Percentiles rank a stretch among this genome's conserved stretches.
Evolutionary conservation across 2,888 invertebrate genomes (phyloP).

Genomic region (Pocota personata): DNA sequence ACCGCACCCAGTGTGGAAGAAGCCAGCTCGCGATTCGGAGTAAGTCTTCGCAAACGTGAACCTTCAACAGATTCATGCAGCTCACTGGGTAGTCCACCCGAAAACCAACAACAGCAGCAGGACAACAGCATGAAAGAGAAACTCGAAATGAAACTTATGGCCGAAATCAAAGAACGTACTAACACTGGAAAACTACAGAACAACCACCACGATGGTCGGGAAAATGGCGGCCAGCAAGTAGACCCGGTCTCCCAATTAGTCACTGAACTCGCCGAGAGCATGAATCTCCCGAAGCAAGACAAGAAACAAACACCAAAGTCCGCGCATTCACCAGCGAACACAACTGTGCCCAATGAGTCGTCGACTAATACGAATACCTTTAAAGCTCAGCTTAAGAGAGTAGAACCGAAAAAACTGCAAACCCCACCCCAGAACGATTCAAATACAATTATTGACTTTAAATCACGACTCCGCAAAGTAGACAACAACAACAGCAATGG

Average conservation of each 20-base stretch:
- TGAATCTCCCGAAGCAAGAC: constrained; percentile 85
- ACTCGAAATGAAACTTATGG: constrained; percentile 90
- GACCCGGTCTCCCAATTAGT: constrained; percentile 92
- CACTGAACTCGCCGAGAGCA: constrained; percentile 92
- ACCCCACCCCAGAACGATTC: constrained; percentile 84
- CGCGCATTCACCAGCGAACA: constrained; percentile 71
- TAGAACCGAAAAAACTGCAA: constrained; percentile 86
- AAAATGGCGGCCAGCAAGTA: constrained; percentile 80
- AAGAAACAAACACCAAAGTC: constrained; percentile 69
- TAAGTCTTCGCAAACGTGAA: constrained; percentile 87
- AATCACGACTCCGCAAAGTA: constrained; percentile 92
- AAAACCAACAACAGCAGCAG: constrained; percentile 77
- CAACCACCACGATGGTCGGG: constrained; percentile 78
- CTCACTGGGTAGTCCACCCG: constrained; percentile 84
- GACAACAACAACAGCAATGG: constrained; percentile 83
- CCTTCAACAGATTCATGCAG: constrained; percentile 85
- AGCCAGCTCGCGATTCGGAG: constrained; percentile 88
- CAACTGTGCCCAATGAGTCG: constrained; percentile 63
- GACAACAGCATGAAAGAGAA: constrained; percentile 88
- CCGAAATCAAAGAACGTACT: constrained; percentile 92
- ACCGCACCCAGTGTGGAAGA: constrained; percentile 88
- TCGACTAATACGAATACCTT: constrained; percentile 83
- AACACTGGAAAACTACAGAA: constrained; percentile 86
- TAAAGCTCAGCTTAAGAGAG: constrained; percentile 89
- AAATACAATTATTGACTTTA: constrained; percentile 90